Percentiles rank a stretch among this genome's conserved stretches.
phyloP scores from a whole-genome alignment of 2,113 vertebrate genomes.

The Channa argus region DNA sequence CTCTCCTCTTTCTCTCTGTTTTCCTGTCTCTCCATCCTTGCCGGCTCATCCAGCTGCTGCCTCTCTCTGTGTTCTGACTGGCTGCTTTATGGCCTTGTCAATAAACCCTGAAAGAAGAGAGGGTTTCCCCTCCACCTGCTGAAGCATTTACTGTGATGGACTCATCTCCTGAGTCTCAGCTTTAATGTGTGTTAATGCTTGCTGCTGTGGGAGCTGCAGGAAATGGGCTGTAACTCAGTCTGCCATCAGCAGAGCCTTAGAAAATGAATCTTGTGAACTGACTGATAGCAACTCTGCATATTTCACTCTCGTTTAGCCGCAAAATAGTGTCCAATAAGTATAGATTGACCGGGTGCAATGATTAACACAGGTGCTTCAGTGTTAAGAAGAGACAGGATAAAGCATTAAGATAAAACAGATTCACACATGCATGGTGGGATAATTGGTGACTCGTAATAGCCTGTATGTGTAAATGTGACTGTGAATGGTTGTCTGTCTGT shows the following conservation, averaged over 20 bases:
- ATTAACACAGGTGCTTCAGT: too few species aligned
- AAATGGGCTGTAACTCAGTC: constrained; percentile 43
- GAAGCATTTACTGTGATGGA: constrained; percentile 41
- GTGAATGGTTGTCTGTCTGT: too few species aligned
- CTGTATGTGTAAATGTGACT: too few species aligned
- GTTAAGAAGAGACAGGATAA: too few species aligned
- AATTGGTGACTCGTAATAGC: too few species aligned
- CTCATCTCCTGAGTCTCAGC: constrained; percentile 45
- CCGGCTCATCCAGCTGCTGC: neutral
- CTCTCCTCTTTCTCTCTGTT: neutral
- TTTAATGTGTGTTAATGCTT: constrained; percentile 62
- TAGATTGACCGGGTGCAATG: too few species aligned
- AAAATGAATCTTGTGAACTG: neutral
- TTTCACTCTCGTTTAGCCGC: too few species aligned
- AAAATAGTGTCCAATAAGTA: too few species aligned
- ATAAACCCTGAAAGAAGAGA: constrained; percentile 15
- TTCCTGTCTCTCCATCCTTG: constrained; percentile 37
- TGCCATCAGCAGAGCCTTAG: constrained; percentile 22
- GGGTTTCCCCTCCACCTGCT: constrained; percentile 29
- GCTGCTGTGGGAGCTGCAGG: constrained; percentile 47
- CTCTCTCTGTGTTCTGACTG: constrained; percentile 25
- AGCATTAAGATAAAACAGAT: too few species aligned
- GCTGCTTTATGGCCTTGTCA: constrained; percentile 11
- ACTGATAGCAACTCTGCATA: neutral
- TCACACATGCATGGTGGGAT: too few species aligned